A percentile compares a stretch with the other conserved stretches of the same genome.
Conservation (phyloP, 2,797 vertebrate genomes). For the Pseudocheirus occidentalis region DNA sequence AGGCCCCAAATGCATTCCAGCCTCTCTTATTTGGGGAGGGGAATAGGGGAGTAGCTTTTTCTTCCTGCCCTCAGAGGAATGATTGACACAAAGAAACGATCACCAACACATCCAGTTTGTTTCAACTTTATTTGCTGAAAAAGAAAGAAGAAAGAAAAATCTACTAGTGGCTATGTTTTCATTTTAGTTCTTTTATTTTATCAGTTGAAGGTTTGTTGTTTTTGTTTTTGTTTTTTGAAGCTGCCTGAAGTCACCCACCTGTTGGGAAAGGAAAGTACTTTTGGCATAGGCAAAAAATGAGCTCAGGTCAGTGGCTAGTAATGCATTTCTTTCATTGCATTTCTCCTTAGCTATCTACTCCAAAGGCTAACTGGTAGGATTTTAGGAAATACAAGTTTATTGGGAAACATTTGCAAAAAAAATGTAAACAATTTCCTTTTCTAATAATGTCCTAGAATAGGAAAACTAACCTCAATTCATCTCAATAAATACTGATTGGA, state of each 20-base stretch:
- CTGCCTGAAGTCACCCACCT: neutral
- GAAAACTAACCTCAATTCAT: neutral
- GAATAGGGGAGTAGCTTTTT: constrained; percentile 41
- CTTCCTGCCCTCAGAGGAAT: constrained; percentile 41
- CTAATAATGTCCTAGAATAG: neutral
- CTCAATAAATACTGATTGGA: neutral
- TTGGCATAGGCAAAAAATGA: neutral
- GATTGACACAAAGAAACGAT: constrained; percentile 9
- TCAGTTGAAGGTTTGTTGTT: neutral
- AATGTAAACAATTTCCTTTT: neutral
- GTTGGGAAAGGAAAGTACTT: neutral
- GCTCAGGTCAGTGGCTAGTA: neutral
- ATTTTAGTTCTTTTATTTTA: neutral
- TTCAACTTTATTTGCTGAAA: constrained; percentile 69
- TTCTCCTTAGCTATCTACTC: constrained; percentile 16
- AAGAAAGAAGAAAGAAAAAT: constrained; percentile 38
- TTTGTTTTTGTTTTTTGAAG: neutral
- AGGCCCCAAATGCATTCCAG: constrained; percentile 78
- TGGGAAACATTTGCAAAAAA: neutral
- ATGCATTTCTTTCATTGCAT: constrained; percentile 9
- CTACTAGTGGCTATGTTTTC: constrained; percentile 38
- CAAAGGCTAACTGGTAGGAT: constrained; percentile 8
- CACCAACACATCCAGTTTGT: constrained; percentile 49
- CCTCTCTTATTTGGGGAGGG: constrained; percentile 31
- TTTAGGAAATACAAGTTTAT: neutral